Conservation (phyloP, 2,797 vertebrate genomes). For the Poecilia velifera region DNA sequence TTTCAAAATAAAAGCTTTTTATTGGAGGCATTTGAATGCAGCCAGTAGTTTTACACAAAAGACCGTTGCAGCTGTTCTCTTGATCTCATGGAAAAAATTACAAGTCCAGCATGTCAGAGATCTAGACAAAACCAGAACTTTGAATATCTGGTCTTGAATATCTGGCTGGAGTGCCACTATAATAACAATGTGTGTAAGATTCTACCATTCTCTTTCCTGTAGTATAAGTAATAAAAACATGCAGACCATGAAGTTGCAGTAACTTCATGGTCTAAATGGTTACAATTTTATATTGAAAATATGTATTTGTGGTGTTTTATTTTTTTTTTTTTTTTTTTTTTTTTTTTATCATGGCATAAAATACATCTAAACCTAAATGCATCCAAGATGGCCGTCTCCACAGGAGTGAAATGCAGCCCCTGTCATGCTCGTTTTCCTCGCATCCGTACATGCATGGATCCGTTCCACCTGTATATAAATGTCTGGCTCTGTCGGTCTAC, state of each 20-base stretch:
- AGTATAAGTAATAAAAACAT: neutral
- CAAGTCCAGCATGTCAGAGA: neutral
- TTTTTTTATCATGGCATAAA: conserved; percentile 11
- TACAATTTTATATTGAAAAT: neutral
- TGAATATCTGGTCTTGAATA: neutral
- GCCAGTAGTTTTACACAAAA: neutral
- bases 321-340: conserved; percentile 23
- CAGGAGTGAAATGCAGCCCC: conserved; percentile 55
- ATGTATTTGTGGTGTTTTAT: too few species aligned
- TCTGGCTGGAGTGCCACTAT: neutral
- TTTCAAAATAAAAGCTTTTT: neutral
- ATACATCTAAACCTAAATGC: neutral
- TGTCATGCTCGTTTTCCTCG: conserved; percentile 36
- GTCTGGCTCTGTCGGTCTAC: conserved; percentile 17
- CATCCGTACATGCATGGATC: conserved; percentile 51
- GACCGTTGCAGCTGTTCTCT: neutral
- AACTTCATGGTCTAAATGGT: neutral
- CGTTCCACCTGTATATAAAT: conserved; percentile 52
- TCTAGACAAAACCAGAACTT: neutral
- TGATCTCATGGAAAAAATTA: neutral
- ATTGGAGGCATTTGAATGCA: neutral
- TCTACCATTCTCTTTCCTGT: neutral
- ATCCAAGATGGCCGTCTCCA: neutral
- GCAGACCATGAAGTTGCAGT: neutral
- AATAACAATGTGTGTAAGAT: neutral